Conservation (phyloP, 2,113 vertebrate species). For the Regulus satrapa region DNA sequence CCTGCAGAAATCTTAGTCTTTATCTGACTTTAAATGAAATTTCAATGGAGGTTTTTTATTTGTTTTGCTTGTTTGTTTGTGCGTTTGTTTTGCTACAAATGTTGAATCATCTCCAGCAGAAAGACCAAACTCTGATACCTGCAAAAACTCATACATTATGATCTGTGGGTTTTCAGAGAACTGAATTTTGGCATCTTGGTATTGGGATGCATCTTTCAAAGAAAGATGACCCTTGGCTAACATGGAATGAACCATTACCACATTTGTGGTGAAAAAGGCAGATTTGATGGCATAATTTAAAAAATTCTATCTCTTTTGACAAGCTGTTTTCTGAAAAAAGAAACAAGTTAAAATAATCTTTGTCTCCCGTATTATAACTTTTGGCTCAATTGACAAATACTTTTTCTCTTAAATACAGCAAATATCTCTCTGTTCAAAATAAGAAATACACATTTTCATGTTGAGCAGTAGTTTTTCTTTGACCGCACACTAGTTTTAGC, state of each 20-base stretch:
- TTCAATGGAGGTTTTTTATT: background rate
- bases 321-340: background rate
- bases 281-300: fast-evolving
- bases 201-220: background rate
- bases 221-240: background rate
- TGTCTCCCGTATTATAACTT: fast-evolving
- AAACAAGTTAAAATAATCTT: background rate
- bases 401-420: background rate
- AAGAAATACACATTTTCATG: background rate
- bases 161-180: background rate
- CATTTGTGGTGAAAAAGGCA: background rate
- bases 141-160: background rate
- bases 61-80: background rate
- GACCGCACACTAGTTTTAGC: background rate
- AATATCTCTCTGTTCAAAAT: background rate
- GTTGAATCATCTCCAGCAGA: background rate
- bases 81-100: background rate
- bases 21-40: background rate
- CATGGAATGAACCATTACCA: background rate
- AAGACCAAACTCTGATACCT: background rate
- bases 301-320: background rate
- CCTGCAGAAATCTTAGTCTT: background rate
- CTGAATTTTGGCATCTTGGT: background rate
- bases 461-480: background rate
- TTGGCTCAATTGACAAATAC: background rate